Conservation (phyloP, 2,888 invertebrate species). For the Drosophila barbarae region DNA sequence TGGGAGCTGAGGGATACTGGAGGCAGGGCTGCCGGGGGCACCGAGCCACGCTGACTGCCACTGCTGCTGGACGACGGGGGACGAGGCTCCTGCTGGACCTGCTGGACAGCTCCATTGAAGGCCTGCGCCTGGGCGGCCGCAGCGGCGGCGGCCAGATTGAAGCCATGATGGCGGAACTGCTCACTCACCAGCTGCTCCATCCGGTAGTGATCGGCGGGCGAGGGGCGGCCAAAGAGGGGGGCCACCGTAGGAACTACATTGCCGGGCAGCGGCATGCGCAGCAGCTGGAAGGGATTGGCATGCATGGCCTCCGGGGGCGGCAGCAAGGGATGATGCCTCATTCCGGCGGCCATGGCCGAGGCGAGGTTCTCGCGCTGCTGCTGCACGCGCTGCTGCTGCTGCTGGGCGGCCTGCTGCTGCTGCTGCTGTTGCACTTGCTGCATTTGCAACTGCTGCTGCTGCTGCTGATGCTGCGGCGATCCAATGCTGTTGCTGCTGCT, state of each 20-base stretch:
- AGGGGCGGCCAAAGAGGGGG: slow-evolving; percentile 88
- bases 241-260: slow-evolving; percentile 85
- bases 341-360: slow-evolving; percentile 80
- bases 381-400: slow-evolving; percentile 55
- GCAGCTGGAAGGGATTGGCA: slow-evolving; percentile 86
- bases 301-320: slow-evolving; percentile 87
- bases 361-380: slow-evolving; percentile 79
- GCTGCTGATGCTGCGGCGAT: slow-evolving; percentile 45
- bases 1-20: slow-evolving; percentile 65
- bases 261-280: slow-evolving; percentile 88
- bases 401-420: slow-evolving; percentile 70
- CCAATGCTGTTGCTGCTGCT: slow-evolving; percentile 37
- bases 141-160: slow-evolving; percentile 88
- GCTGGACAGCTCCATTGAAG: slow-evolving; percentile 79
- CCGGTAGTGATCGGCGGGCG: slow-evolving; percentile 89
- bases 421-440: slow-evolving; percentile 59
- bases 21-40: slow-evolving; percentile 71
- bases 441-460: slow-evolving; percentile 80
- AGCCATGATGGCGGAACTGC: slow-evolving; percentile 89
- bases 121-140: slow-evolving; percentile 82
- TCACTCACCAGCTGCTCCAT: slow-evolving; percentile 92
- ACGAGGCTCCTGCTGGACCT: slow-evolving; percentile 77
- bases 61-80: slow-evolving; percentile 78
- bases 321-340: slow-evolving; percentile 85
- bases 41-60: slow-evolving; percentile 79